Percentiles rank a stretch among this genome's conserved stretches.
phyloP scores from a whole-genome alignment of 2,113 vertebrate genomes.

The Chionis minor region DNA sequence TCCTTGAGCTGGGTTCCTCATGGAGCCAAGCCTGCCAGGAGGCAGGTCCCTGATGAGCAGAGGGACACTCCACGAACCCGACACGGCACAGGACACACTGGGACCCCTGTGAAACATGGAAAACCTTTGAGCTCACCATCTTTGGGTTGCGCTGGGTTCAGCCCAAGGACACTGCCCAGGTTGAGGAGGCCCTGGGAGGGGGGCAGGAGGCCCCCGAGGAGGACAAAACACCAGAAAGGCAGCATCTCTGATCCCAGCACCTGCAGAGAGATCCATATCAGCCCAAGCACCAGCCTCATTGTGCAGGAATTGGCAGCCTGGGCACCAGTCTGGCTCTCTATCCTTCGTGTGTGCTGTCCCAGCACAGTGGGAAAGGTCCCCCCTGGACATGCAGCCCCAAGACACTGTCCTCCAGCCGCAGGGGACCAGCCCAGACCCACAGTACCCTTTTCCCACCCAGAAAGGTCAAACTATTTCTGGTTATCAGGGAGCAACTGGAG shows the following conservation, averaged over 20 bases:
- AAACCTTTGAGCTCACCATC: not conserved
- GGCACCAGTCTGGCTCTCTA: fast-evolving
- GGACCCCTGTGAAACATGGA: not conserved
- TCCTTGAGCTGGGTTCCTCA: not conserved
- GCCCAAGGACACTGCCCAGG: not conserved
- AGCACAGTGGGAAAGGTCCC: not conserved
- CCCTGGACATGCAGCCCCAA: not conserved
- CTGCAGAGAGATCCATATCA: not conserved
- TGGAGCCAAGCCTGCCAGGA: not conserved
- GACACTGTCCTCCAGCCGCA: not conserved
- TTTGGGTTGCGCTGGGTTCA: not conserved
- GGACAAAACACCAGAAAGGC: not conserved
- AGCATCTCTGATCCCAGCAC: not conserved
- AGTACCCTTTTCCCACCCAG: not conserved
- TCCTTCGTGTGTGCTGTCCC: fast-evolving
- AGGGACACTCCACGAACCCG: fast-evolving
- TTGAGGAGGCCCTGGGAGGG: not conserved
- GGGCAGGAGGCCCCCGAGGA: conserved; percentile 2
- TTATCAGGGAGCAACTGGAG: not conserved
- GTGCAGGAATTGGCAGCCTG: fast-evolving
- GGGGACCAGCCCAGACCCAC: not conserved
- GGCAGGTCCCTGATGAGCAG: not conserved
- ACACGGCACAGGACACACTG: fast-evolving
- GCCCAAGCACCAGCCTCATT: not conserved
- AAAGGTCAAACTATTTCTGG: not conserved